A percentile compares a stretch with the other conserved stretches of the same genome.
phyloP scores from a whole-genome alignment of 2,113 vertebrate species.

The Boulengeromyrus knoepffleri region DNA sequence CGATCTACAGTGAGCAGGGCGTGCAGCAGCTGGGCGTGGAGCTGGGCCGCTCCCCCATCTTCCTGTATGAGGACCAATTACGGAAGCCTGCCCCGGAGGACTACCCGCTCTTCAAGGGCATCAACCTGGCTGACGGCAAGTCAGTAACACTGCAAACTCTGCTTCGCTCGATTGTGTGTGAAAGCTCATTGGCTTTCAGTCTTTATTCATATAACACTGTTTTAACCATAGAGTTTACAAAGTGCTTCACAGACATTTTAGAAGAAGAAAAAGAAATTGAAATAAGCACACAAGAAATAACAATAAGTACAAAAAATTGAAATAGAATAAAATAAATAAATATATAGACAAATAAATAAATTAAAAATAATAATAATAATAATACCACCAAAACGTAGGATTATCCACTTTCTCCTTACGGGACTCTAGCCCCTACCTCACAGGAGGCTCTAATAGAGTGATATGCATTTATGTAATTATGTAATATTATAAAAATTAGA shows the following conservation, averaged over 20 bases:
- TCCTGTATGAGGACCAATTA: slow-evolving; percentile 80
- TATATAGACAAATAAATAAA: too few species aligned
- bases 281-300: not conserved
- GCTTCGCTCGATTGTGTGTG: not conserved
- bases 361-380: not conserved
- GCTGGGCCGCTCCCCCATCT: slow-evolving; percentile 73
- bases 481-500: not conserved
- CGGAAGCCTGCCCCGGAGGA: slow-evolving; percentile 72
- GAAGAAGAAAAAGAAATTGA: not conserved
- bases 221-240: not conserved
- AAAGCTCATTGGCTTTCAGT: not conserved
- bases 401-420: not conserved
- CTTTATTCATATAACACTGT: not conserved
- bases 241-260: not conserved
- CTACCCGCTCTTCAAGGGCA: slow-evolving; percentile 75
- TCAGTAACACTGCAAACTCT: slow-evolving; percentile 66
- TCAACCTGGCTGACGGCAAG: slow-evolving; percentile 86
- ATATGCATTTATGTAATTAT: not conserved
- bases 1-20: slow-evolving; percentile 76
- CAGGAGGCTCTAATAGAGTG: not conserved
- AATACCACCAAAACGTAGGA: not conserved
- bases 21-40: slow-evolving; percentile 78
- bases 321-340: not conserved
- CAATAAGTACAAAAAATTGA: not conserved
- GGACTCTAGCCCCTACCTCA: not conserved